Percentiles rank a stretch among this genome's conserved stretches.
phyloP scores from a whole-genome alignment of 2,797 vertebrate genomes.

The Anas capensis region DNA sequence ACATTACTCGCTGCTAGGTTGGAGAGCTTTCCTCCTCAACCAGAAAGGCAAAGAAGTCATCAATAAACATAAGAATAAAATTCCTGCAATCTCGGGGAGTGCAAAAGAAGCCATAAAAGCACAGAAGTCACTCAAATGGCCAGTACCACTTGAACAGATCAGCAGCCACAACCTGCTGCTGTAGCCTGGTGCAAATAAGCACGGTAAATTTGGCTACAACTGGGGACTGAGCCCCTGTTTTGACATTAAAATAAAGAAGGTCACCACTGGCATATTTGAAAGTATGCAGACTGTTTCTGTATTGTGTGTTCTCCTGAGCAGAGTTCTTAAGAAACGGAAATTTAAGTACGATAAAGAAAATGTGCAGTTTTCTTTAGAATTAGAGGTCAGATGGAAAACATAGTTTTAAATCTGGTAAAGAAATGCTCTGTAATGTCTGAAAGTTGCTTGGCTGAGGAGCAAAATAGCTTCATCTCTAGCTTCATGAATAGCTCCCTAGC shows the following conservation, averaged over 20 bases:
- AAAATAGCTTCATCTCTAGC: not conserved
- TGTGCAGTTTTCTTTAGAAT: not conserved
- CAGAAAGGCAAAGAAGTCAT: not conserved
- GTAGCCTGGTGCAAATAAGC: not conserved
- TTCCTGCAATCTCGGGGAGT: not conserved
- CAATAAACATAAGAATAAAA: not conserved
- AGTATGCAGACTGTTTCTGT: not conserved
- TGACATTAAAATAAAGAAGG: not conserved
- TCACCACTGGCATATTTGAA: not conserved
- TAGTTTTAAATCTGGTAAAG: not conserved
- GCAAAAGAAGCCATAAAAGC: not conserved
- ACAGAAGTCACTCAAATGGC: not conserved
- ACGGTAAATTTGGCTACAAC: not conserved
- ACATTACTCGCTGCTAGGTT: not conserved
- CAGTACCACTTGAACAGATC: fast-evolving
- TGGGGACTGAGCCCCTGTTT: not conserved
- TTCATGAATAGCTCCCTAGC: not conserved
- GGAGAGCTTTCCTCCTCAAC: not conserved
- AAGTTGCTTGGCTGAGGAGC: not conserved
- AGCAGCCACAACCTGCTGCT: not conserved
- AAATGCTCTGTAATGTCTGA: slow-evolving; percentile 3
- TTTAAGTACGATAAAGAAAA: not conserved
- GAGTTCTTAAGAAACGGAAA: not conserved
- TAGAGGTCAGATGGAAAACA: not conserved
- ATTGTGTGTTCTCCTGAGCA: not conserved